Base-by-base conservation (phyloP, 2,888 invertebrate genomes). In the Campaea margaritaria region DNA sequence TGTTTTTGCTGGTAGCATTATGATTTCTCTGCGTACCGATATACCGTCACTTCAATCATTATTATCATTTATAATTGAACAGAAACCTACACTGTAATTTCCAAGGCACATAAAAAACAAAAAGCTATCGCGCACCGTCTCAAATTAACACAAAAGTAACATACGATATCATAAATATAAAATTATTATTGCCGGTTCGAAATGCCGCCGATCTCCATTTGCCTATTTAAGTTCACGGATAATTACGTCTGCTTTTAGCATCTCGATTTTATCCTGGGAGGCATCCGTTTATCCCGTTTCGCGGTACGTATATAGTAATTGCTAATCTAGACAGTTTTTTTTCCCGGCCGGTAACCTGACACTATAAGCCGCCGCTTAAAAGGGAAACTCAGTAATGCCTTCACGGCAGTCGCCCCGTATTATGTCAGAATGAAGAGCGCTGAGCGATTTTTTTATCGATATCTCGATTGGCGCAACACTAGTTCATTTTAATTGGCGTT, bases 361-460 rank as follows among this genome's bases (percentile, higher is more conserved):
- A 87, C 89, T 76, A 76, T 79, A 76, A 78, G 78, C 74, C 70
- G 75, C 75, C 76, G 78, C 82, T 86, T 87, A 88, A 89, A 89
- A 87, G 86, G 85, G 79, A 85, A 87, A 82, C 84, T 81, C 70
- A 76, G 87, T 89, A 86, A 88, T 84, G 81, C 87, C 74, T 89
- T 86, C 86, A 87, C 86, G 86, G 86, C 80, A 85, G 79, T 89
- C 85, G 79, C 79, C 58, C 79, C 81, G 79, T 78, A 83, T 89
- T 85, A 83, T 81, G 82, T 85, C 85, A 82, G 62, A 70, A 71
- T 66, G 69, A 72, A 76, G 71, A 74, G 70, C 69, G 72, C 68
- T 51, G 51, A 76, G 70, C 67, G 81, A 72, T n/a, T 71, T 81
- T 83, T 84, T 83, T 84, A 84, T 87, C 87, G 86, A 86, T 82